These are phyloP conservation scores for Poecilobothrus nobilitatus DNA, from an alignment of 2,888 invertebrate genomes.

Conservation along the genomic window DNA sequence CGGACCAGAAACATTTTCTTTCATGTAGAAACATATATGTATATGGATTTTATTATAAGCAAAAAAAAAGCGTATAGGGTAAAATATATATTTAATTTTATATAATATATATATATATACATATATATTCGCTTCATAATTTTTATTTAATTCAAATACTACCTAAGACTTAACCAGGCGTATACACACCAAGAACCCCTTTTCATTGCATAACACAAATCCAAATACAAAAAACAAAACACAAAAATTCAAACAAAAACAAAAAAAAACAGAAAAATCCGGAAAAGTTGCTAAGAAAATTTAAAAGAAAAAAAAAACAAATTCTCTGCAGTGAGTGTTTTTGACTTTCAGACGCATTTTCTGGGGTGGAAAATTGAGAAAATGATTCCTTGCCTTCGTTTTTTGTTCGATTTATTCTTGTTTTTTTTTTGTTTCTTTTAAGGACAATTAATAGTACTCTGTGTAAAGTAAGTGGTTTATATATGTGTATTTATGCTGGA, in stretches of 20 bases:
- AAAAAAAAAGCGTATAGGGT: too few relatives aligned
- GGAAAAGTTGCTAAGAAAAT: not conserved
- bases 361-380: not conserved
- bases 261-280: not conserved
- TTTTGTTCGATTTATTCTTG: too few relatives aligned
- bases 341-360: slow-evolving; percentile 3
- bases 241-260: not conserved
- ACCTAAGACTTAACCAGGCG: not conserved
- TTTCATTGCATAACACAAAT: not conserved
- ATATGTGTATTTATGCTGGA: too few relatives aligned
- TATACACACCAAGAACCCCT: not conserved
- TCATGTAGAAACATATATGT: too few relatives aligned
- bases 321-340: not conserved
- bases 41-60: too few relatives aligned
- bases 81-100: too few relatives aligned
- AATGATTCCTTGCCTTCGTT: not conserved
- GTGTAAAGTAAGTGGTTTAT: too few relatives aligned
- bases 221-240: not conserved
- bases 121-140: too few relatives aligned
- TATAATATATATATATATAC: too few relatives aligned
- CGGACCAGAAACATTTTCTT: too few relatives aligned
- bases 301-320: not conserved
- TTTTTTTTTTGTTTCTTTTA: not conserved
- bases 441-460: not conserved
- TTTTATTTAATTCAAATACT: not conserved